Evolutionary conservation across 2,888 invertebrate genomes (phyloP).

Genomic region (Sarcophaga caerulescens): DNA sequence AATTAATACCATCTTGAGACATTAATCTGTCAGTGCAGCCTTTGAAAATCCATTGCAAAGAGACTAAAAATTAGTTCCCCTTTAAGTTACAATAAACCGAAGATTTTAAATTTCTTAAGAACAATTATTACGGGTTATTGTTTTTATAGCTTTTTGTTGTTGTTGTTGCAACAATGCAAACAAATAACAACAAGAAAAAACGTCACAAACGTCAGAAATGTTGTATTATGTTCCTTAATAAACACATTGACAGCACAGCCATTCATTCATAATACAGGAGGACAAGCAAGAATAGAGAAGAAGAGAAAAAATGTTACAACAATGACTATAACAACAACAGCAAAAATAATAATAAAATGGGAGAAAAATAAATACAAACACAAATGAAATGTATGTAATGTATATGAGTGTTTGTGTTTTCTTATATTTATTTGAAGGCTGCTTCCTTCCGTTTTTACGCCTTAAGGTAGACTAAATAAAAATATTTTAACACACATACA

Average conservation of each 20-base stretch:
- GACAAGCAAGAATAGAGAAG: background rate
- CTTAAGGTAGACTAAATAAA: conserved; percentile 52
- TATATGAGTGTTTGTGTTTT: background rate
- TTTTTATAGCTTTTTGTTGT: background rate
- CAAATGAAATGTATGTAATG: conserved; percentile 11
- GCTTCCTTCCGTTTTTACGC: conserved; percentile 59
- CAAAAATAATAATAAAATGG: conserved; percentile 17
- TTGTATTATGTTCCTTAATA: conserved; percentile 36
- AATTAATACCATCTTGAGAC: background rate
- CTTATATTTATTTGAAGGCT: conserved; percentile 58
- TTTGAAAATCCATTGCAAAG: too few relatives aligned
- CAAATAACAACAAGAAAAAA: background rate
- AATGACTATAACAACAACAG: background rate
- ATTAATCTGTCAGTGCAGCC: background rate
- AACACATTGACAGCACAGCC: conserved; percentile 43
- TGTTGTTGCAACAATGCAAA: background rate
- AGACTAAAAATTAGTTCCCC: background rate
- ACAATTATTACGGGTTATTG: background rate
- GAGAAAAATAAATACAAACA: conserved; percentile 4
- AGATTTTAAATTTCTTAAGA: background rate
- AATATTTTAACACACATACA: background rate
- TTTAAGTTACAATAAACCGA: background rate
- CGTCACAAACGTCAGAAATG: background rate
- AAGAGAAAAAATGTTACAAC: too few relatives aligned
- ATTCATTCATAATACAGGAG: background rate